phyloP scores from a whole-genome alignment of 2,888 invertebrate genomes.

The Eilema sororculum region DNA sequence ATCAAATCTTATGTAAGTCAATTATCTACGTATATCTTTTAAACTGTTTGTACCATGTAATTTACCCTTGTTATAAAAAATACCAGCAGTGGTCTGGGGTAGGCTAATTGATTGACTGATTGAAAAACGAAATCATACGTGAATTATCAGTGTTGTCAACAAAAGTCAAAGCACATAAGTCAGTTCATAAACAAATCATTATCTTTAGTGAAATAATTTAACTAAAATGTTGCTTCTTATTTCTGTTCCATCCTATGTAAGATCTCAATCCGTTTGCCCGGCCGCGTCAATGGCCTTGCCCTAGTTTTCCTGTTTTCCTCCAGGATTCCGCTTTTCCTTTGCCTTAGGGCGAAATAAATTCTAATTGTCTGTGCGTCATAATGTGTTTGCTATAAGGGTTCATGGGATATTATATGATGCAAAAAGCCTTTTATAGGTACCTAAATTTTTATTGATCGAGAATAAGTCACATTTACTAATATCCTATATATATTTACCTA shows the following conservation, averaged over 20 bases:
- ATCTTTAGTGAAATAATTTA: not conserved
- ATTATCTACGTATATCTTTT: no score
- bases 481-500: no score
- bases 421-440: not conserved
- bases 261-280: conserved; percentile 35
- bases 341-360: conserved; percentile 26
- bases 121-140: no score
- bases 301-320: conserved; percentile 42
- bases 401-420: not conserved
- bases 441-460: not conserved
- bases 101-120: no score
- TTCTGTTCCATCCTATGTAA: conserved; percentile 29
- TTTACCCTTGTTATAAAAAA: no score
- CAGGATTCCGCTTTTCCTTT: conserved; percentile 32
- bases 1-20: no score
- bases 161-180: not conserved
- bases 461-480: not conserved
- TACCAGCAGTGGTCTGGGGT: no score
- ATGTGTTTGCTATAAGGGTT: conserved; percentile 8
- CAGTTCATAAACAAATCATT: not conserved
- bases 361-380: conserved; percentile 31
- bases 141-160: not conserved
- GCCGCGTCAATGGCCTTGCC: conserved; percentile 47
- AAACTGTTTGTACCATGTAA: no score
- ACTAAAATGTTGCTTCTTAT: conserved; percentile 17